phyloP scores from a whole-genome alignment of 2,888 invertebrate species.

The Globia sparganii region DNA sequence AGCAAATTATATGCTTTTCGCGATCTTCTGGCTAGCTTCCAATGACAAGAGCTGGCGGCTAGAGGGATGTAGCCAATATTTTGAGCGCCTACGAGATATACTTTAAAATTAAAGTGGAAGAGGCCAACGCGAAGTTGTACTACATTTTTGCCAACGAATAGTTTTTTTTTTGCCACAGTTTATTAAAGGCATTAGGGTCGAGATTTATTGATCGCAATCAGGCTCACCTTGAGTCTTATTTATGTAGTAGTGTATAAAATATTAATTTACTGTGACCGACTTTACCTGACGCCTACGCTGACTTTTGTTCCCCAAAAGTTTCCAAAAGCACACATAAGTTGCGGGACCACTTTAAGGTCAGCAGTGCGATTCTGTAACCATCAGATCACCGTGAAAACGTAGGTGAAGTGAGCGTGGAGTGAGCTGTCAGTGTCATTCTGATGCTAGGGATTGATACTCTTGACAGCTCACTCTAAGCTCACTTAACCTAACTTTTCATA shows the following conservation, averaged over 20 bases:
- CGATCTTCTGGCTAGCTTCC: conserved; percentile 66
- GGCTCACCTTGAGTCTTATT: conserved; percentile 12
- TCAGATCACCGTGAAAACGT: too few species aligned
- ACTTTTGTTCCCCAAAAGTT: background rate
- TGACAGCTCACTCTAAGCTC: too few species aligned
- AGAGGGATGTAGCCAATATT: conserved; percentile 60
- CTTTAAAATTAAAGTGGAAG: conserved; percentile 54
- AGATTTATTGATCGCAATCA: conserved; percentile 13
- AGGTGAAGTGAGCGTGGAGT: too few species aligned
- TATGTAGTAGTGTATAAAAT: background rate
- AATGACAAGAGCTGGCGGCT: conserved; percentile 61
- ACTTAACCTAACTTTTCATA: too few species aligned
- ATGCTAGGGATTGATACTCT: too few species aligned
- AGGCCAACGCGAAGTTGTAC: conserved; percentile 31
- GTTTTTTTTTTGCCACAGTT: conserved; percentile 14
- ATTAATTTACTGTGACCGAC: background rate
- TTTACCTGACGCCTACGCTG: background rate
- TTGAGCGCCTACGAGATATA: conserved; percentile 56
- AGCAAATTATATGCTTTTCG: conserved; percentile 67
- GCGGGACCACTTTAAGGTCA: conserved; percentile 19
- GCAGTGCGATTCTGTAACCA: too few species aligned
- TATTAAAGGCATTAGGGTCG: background rate
- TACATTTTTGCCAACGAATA: conserved; percentile 28
- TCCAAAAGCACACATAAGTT: background rate
- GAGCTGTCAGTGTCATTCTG: too few species aligned